A percentile compares a stretch with the other conserved stretches of the same genome.
phyloP scores from a whole-genome alignment of 2,113 vertebrate species.

The Nesoenas mayeri region DNA sequence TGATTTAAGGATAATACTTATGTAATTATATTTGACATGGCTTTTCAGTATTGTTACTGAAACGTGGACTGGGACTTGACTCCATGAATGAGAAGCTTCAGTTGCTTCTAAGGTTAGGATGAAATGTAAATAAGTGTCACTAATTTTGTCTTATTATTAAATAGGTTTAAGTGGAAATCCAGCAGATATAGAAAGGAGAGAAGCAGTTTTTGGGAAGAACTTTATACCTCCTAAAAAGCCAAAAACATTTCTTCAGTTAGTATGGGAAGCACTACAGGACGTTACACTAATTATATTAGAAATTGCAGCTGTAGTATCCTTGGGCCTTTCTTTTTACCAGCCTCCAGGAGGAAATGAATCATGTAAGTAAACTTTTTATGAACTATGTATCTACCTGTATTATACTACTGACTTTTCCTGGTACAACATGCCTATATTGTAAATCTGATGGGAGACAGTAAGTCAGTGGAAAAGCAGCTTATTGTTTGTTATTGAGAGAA shows the following conservation, averaged over 20 bases:
- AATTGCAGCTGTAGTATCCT: conserved; percentile 98
- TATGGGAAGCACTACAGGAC: conserved; percentile 99
- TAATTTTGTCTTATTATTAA: conserved; percentile 64
- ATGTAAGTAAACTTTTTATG: conserved; percentile 77
- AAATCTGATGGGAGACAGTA: neutral
- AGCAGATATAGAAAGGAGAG: conserved; percentile 94
- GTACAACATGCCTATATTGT: neutral
- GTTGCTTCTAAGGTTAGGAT: neutral
- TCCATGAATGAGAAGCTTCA: neutral
- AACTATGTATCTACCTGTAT: neutral
- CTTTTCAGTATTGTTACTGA: neutral
- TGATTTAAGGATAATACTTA: neutral
- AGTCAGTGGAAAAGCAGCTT: neutral
- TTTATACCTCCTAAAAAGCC: conserved; percentile 99
- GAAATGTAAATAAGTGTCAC: conserved; percentile 6
- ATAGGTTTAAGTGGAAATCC: conserved; percentile 95
- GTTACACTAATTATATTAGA: conserved; percentile 99
- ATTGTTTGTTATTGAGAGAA: neutral
- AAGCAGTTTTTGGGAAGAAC: conserved; percentile 93
- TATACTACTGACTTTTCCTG: neutral
- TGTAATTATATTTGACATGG: neutral
- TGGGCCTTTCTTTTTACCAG: conserved; percentile 99
- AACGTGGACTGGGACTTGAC: neutral
- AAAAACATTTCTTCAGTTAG: conserved; percentile 99
- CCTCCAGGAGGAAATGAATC: conserved; percentile 90